phyloP scores from a whole-genome alignment of 2,888 invertebrate species.

The Sylvicola cinctus region DNA sequence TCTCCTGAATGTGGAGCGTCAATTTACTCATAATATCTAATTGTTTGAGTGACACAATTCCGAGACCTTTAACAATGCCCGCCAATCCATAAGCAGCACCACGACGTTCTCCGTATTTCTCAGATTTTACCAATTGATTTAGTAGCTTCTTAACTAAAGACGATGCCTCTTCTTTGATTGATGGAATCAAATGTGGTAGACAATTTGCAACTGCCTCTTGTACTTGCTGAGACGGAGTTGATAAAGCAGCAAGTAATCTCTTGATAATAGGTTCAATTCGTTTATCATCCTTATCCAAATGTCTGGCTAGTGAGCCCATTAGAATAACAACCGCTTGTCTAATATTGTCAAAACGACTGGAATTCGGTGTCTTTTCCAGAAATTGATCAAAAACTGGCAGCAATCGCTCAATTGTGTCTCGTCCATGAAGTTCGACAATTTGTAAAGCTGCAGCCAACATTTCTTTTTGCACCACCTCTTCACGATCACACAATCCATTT shows the following conservation, averaged over 20 bases:
- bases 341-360: constrained; percentile 74
- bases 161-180: constrained; percentile 79
- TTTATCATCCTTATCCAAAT: constrained; percentile 76
- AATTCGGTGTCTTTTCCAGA: constrained; percentile 80
- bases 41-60: constrained; percentile 86
- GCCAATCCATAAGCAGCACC: constrained; percentile 97
- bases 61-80: constrained; percentile 90
- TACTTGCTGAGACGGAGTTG: constrained; percentile 93
- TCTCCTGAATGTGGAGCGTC: constrained; percentile 86
- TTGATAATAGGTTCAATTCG: constrained; percentile 87
- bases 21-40: constrained; percentile 88
- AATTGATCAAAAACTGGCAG: constrained; percentile 86
- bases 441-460: constrained; percentile 90
- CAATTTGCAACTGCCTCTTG: constrained; percentile 97
- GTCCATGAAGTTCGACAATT: constrained; percentile 82
- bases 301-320: constrained; percentile 92
- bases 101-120: constrained; percentile 63
- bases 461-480: constrained; percentile 58
- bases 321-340: constrained; percentile 91
- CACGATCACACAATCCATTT: constrained; percentile 68
- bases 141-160: constrained; percentile 71
- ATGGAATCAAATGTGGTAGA: constrained; percentile 79
- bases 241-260: constrained; percentile 72
- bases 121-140: constrained; percentile 69
- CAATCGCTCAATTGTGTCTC: constrained; percentile 52